These are phyloP conservation scores for Stenchaetothrips biformis DNA, from an alignment of 2,888 invertebrate species.

Conservation along the genomic window DNA sequence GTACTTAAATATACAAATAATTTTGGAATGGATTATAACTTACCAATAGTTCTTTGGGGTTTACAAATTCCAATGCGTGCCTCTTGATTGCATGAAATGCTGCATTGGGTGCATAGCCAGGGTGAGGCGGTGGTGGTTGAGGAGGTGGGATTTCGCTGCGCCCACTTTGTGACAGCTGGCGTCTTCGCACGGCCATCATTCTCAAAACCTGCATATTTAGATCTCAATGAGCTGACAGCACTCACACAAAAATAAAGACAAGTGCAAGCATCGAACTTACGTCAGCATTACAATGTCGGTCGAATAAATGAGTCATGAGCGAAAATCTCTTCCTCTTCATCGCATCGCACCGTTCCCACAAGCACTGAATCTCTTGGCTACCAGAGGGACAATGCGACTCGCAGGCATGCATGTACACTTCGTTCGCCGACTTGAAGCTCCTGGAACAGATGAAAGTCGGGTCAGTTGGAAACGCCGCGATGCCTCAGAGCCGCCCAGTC, in stretches of 20 bases:
- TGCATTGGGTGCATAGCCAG: conserved; percentile 92
- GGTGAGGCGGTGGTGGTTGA: conserved; percentile 58
- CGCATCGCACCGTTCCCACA: conserved; percentile 88
- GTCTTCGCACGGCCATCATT: conserved; percentile 61
- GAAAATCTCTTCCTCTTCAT: conserved; percentile 88
- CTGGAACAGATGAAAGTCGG: conserved; percentile 45
- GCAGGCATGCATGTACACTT: conserved; percentile 84
- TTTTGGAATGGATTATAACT: conserved; percentile 36
- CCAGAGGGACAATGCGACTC: conserved; percentile 72
- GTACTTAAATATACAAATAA: conserved; percentile 25
- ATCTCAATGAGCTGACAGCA: conserved; percentile 8
- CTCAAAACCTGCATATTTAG: conserved; percentile 53
- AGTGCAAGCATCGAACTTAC: conserved; percentile 47
- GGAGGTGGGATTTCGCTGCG: conserved; percentile 53
- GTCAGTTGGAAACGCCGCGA: background rate
- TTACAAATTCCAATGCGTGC: conserved; percentile 85
- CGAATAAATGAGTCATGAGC: conserved; percentile 91
- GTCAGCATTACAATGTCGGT: conserved; percentile 85
- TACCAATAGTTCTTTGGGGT: conserved; percentile 85
- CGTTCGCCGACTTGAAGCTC: conserved; percentile 66
- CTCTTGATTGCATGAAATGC: conserved; percentile 95
- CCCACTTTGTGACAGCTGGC: conserved; percentile 52
- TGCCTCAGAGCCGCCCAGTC: background rate
- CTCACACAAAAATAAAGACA: background rate
- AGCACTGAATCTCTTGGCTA: conserved; percentile 71